Conservation (phyloP, 2,888 invertebrate genomes). For the Aproaerema taeniolella region DNA sequence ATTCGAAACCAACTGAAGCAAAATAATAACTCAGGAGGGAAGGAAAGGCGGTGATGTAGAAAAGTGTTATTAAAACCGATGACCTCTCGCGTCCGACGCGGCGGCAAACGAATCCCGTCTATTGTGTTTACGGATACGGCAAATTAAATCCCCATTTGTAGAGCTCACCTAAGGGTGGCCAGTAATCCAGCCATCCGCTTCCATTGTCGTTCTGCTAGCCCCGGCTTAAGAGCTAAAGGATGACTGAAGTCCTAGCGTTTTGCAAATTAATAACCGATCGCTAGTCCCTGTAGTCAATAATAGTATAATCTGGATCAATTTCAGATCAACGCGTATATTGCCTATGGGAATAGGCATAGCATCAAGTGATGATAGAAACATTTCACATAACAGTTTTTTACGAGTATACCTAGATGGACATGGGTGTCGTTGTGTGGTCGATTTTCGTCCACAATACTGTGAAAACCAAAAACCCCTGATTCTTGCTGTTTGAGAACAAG, state of each 20-base stretch:
- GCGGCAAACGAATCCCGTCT: constrained; percentile 47
- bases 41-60: constrained; percentile 8
- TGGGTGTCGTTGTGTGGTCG: no score
- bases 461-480: no score
- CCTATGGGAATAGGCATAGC: no score
- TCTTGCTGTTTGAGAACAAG: no score
- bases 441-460: no score
- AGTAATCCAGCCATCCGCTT: constrained; percentile 56
- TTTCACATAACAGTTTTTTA: no score
- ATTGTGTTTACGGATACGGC: constrained; percentile 64
- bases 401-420: no score
- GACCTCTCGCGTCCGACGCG: constrained; percentile 32
- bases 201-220: constrained; percentile 54
- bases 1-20: no score
- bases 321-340: no score
- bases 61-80: constrained; percentile 23
- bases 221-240: constrained; percentile 55
- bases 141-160: constrained; percentile 64
- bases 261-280: constrained; percentile 63
- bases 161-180: constrained; percentile 28
- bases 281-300: no score
- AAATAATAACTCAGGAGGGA: neutral
- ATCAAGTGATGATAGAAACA: no score
- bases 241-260: constrained; percentile 36
- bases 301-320: no score